These are phyloP conservation scores for Orientallactaga bullata DNA, from an alignment of 2,113 vertebrate species.

Conservation along the genomic window DNA sequence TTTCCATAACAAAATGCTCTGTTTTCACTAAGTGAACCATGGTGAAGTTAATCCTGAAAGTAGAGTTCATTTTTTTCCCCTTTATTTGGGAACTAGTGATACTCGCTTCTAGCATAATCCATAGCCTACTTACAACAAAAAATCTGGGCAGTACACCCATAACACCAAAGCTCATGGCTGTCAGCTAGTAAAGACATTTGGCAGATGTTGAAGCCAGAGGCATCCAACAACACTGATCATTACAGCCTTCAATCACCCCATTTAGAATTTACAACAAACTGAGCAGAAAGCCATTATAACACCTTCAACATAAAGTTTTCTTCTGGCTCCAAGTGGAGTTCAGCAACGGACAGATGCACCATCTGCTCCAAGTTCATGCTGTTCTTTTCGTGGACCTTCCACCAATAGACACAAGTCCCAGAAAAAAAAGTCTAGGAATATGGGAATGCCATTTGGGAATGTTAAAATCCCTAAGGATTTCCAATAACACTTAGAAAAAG, in stretches of 20 bases:
- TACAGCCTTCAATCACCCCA: constrained; percentile 86
- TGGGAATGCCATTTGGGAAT: constrained; percentile 89
- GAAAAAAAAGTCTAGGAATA: constrained; percentile 91
- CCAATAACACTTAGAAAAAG: constrained; percentile 88
- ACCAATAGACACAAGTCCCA: constrained; percentile 89
- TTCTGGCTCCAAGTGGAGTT: constrained; percentile 90
- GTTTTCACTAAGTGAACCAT: constrained; percentile 43
- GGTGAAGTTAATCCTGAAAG: constrained; percentile 66
- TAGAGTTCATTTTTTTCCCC: constrained; percentile 13
- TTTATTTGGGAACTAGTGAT: constrained; percentile 33
- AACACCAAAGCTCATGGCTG: constrained; percentile 70
- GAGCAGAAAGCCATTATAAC: constrained; percentile 91
- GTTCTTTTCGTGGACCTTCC: constrained; percentile 89
- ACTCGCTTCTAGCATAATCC: not conserved
- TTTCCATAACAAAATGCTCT: constrained; percentile 29
- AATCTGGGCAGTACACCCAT: constrained; percentile 36
- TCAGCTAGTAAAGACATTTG: constrained; percentile 79
- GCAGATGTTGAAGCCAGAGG: constrained; percentile 87
- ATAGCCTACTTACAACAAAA: constrained; percentile 64
- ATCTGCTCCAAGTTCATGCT: constrained; percentile 90
- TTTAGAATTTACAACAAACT: constrained; percentile 90
- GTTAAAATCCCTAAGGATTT: constrained; percentile 91
- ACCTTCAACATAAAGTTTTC: constrained; percentile 96
- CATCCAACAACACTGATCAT: constrained; percentile 86
- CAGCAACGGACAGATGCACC: constrained; percentile 87